A percentile compares a stretch with the other conserved stretches of the same genome.
Conservation (phyloP, 2,113 vertebrate species). For the Paedocypris sp. region DNA sequence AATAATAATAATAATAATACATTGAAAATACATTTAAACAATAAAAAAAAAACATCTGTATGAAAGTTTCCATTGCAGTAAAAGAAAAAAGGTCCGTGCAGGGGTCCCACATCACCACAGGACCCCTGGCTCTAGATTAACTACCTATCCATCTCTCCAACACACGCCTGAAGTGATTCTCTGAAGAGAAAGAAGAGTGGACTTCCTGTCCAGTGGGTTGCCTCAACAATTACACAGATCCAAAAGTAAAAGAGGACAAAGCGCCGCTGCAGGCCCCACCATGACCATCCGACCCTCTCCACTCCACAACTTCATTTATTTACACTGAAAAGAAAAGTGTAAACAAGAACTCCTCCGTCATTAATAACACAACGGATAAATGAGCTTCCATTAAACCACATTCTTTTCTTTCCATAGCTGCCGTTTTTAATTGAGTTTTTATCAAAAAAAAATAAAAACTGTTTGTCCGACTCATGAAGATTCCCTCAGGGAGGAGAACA, state of each 20-base stretch:
- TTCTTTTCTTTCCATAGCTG: not conserved
- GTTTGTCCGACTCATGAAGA: not conserved
- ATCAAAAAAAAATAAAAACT: not conserved
- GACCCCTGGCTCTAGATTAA: constrained; percentile 27
- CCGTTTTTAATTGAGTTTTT: constrained; percentile 8
- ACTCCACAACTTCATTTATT: constrained; percentile 23
- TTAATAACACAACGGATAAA: constrained; percentile 24
- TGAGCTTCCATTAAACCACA: constrained; percentile 1
- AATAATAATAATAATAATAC: too few relatives aligned
- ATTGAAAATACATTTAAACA: too few relatives aligned
- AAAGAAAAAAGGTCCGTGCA: constrained; percentile 28
- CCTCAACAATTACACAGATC: constrained; percentile 16
- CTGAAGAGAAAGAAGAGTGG: not conserved
- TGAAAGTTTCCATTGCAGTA: too few relatives aligned
- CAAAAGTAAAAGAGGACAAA: constrained; percentile 19
- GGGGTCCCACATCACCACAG: constrained; percentile 25
- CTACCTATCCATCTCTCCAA: constrained; percentile 34
- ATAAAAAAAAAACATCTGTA: too few relatives aligned
- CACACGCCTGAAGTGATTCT: constrained; percentile 25
- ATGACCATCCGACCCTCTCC: not conserved
- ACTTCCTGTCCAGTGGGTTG: constrained; percentile 20
- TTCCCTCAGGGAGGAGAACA: constrained; percentile 4
- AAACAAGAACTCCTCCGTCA: constrained; percentile 21
- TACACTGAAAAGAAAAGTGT: constrained; percentile 22
- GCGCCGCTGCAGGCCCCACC: constrained; percentile 26